Evolutionary conservation across 2,888 invertebrate genomes (phyloP), one percentile per base, ranked within the genome.

Genomic region (Scaptomyza tumidula): DNA sequence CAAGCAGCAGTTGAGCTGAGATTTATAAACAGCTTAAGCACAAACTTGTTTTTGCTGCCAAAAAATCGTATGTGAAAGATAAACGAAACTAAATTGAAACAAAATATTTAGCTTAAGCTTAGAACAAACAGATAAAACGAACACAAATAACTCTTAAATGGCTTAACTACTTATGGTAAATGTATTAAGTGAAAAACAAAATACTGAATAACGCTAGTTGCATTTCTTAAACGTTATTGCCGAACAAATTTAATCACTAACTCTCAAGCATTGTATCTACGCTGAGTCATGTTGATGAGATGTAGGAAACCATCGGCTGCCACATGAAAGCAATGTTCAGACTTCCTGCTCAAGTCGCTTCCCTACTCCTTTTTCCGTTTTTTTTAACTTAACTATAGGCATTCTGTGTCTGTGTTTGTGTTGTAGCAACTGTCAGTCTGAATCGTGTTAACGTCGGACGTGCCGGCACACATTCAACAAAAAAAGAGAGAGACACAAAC

Each of bases 371-470:
- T 14, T 3, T 33, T 11, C 33, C 11, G 13, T 14, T 19, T 7
- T 13, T 48, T 16, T 33, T 16, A 11, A 33, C 41, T 41, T 37
- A 16, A 35, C 39, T 37, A 27, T 35, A 9, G 35, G 9, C 9
- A 41, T 66, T 53, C 46, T 41, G 6, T 16, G 14, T 16, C 14
- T 52, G 14, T 16, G 14, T 16, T 7, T 39, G 14, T 37, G 24
- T 55, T 58, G 70, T 63, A 46, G 37, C 71, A 63, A 63, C 59
- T 75, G 71, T 75, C 71, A 70, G 58, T 39, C 56, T 37, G 53
- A 58, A 52, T 39, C 50, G 45, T 56, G 61, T 58, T 44, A 44
- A 45, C 43, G 50, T 58, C 53, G 48, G 65, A 69, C 70, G 71
- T 70, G 71, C 44, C 39, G 33, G 45, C 44, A 44, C 33, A 71